Base-by-base conservation (phyloP, 2,888 invertebrate genomes). In the Macrostomum cliftonense region DNA sequence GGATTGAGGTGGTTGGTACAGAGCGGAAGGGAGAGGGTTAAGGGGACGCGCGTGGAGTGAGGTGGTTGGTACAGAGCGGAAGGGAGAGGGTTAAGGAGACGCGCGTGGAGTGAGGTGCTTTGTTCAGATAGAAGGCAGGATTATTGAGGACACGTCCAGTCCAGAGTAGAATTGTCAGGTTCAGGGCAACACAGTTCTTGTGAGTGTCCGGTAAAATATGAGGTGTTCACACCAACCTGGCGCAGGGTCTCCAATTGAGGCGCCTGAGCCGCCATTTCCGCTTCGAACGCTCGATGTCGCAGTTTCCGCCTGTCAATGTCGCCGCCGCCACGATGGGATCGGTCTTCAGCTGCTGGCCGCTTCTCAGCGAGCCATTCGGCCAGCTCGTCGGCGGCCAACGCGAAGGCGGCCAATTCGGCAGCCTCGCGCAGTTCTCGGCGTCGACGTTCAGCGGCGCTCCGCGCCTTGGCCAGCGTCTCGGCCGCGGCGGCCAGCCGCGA, bases 371-470 rank as follows among this genome's bases (percentile, higher is more conserved):
- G 79, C 93, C 93, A 95, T 1, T 78, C 77, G 44, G 81, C 78
- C 12, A 91, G 71, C 70, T 71, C 55, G 57, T 82, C 80, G 12
- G 82, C 80, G 64, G 84, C 83, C 62, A 79, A 80, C 62, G 81
- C 81, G 70, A 89, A 88, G 62, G 91, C 84, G 70, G 93, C 89
- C 63, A 85, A 82, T 0, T 93, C 93, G 2, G 93, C 89, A 1
- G 89, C 87, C 63, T 85, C 86, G 70, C 91, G 88, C 37, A 97
- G 76, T 43, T 86, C 75, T 1, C 79, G 78, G 56, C 88, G 77
- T 79, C 68, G 95, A 91, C 54, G 83, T 80, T 63, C 95, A 89
- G 49, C 83, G 74, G 37, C 89, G 73, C 43, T 79, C 79, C 62
- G 93, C 88, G 0, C 93, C 95, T 0, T 89, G 87, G 88, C 88